Evolutionary conservation across 2,113 vertebrate species (phyloP).

Genomic region (Rousettus leschenaultii): DNA sequence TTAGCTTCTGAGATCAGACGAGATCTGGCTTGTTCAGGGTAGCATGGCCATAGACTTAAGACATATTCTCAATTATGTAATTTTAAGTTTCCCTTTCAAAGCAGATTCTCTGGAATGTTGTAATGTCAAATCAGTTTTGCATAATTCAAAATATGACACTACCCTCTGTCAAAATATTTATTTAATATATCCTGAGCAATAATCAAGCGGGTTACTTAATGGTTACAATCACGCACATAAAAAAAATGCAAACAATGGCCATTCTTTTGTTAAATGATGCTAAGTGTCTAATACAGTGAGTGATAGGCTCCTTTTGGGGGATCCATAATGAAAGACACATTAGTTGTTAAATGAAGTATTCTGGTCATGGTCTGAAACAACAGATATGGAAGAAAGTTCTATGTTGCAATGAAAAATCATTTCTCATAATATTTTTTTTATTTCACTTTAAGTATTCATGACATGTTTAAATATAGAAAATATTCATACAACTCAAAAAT

Average conservation of each 20-base stretch:
- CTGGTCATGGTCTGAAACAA: not conserved
- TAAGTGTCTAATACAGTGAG: not conserved
- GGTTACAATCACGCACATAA: not conserved
- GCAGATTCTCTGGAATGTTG: not conserved
- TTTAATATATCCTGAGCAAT: not conserved
- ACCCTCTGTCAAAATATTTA: not conserved
- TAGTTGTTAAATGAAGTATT: not conserved
- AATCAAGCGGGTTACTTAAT: not conserved
- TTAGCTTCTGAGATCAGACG: too few species aligned
- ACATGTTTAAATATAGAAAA: not conserved
- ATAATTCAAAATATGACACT: not conserved
- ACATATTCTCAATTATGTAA: not conserved
- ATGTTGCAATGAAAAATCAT: not conserved
- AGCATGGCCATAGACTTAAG: not conserved
- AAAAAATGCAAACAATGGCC: not conserved
- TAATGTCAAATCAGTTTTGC: not conserved
- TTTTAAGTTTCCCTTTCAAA: conserved; percentile 9
- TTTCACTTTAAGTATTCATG: not conserved
- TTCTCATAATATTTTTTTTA: not conserved
- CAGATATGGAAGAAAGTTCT: not conserved
- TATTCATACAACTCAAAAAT: not conserved
- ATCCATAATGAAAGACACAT: not conserved
- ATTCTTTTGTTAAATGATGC: not conserved
- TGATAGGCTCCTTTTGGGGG: not conserved
- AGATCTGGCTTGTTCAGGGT: too few species aligned